A percentile compares a stretch with the other conserved stretches of the same genome.
These are phyloP conservation scores for Struthidea cinerea DNA, from an alignment of 2,113 vertebrate species.

Conservation along the genomic window DNA sequence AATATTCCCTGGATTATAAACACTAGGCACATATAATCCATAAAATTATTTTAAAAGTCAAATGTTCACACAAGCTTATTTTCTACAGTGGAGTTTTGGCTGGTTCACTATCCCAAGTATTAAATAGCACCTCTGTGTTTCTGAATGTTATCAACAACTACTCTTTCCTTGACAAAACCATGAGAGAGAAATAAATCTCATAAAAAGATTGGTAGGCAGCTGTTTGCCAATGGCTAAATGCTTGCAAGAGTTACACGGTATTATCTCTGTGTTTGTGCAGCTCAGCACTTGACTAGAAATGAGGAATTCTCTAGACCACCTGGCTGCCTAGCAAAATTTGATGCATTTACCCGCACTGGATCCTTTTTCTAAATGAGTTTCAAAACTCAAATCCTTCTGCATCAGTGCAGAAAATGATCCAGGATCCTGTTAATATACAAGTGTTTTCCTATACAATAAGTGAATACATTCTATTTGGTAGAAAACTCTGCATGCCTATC, in stretches of 20 bases:
- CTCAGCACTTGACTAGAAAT: slow-evolving; percentile 31
- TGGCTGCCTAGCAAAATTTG: background rate
- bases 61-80: background rate
- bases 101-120: background rate
- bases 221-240: slow-evolving; percentile 38
- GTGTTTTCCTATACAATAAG: background rate
- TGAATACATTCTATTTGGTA: background rate
- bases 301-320: slow-evolving; percentile 26
- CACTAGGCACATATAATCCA: background rate
- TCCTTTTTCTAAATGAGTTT: background rate
- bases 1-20: background rate
- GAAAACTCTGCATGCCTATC: background rate
- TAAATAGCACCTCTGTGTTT: slow-evolving; percentile 11
- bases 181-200: slow-evolving; percentile 42
- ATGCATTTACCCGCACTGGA: background rate
- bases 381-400: background rate
- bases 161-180: slow-evolving; percentile 32
- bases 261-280: background rate
- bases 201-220: slow-evolving; percentile 50
- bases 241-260: slow-evolving; percentile 18
- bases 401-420: background rate
- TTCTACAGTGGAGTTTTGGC: background rate
- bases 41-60: background rate
- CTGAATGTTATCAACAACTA: slow-evolving; percentile 12
- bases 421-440: background rate